These are phyloP conservation scores for Phalera bucephala DNA, from an alignment of 2,888 invertebrate species.

Conservation along the genomic window DNA sequence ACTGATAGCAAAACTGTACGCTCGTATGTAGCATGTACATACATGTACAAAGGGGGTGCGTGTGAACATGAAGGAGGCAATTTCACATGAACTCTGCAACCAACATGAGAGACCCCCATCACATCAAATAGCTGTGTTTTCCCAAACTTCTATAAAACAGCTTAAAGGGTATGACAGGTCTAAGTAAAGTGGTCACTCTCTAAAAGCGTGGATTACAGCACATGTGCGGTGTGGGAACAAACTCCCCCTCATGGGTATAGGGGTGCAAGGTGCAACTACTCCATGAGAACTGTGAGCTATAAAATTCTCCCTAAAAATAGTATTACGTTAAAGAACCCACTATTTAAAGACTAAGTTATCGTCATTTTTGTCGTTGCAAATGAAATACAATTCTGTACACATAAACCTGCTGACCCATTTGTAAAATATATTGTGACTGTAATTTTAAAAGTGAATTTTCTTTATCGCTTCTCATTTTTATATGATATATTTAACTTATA, in stretches of 20 bases:
- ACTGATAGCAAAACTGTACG: slow-evolving; percentile 22
- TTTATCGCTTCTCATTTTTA: too few species aligned
- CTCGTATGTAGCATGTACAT: slow-evolving; percentile 16
- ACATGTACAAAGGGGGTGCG: slow-evolving; percentile 37
- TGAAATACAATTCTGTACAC: too few species aligned
- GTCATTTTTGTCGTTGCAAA: too few species aligned
- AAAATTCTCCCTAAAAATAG: too few species aligned
- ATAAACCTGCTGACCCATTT: too few species aligned
- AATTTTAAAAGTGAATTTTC: too few species aligned
- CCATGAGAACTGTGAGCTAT: slow-evolving; percentile 27
- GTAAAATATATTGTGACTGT: too few species aligned
- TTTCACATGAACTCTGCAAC: slow-evolving; percentile 55
- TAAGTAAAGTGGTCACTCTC: slow-evolving; percentile 34
- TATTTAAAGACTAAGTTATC: too few species aligned
- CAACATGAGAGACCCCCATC: slow-evolving; percentile 37
- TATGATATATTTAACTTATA: too few species aligned
- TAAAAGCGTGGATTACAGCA: slow-evolving; percentile 46
- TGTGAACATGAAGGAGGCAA: slow-evolving; percentile 59
- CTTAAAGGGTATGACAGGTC: slow-evolving; percentile 34
- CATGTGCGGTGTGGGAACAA: slow-evolving; percentile 60
- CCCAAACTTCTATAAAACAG: slow-evolving; percentile 26
- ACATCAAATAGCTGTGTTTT: slow-evolving; percentile 33
- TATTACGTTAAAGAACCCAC: too few species aligned
- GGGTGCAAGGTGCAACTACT: slow-evolving; percentile 53
- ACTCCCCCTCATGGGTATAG: slow-evolving; percentile 20